Evolutionary conservation across 1,140 invertebrate species (phyloP), one percentile per base, ranked within the genome.

Genomic region (Maniola jurtina): DNA sequence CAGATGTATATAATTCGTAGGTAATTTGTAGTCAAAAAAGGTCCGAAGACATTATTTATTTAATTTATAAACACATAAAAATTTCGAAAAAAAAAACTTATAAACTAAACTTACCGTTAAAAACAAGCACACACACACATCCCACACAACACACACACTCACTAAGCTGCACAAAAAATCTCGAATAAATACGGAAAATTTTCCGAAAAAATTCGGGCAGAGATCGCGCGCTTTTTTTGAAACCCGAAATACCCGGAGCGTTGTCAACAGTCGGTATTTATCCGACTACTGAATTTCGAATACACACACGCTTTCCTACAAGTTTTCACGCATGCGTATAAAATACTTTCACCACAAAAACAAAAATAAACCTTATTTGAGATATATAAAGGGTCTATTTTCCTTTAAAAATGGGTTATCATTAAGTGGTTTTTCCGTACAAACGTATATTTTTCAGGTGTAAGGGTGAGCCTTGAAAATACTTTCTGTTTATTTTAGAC

Each of bases 171-270:
- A 45, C 42, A n/a, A 13, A 45, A 13, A 45, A 45, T 11, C 42
- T 45, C 10, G 11, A 45, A 11, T 45, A 13, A 61, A 61, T 59
- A 56, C 48, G 25, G 47, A 61, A 35, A 42, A 47, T 55, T 35
- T 48, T 45, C 36, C n/a, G 58, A 60, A 66, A 25, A 33, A 38
- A 56, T 38, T 56, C 59, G 64, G 34, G n/a, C 10, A 11, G 25
- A 61, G 25, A 56, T 61, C 65, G 65, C 65, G 65, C 65, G 65
- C 65, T 67, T 67, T 67, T 67, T 33, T 11, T 8, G 14, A 25
- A 34, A 38, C 48, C 52, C 52, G 52, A 50, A 48, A 57, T 57
- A 57, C 45, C 52, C 34, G 52, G 14, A 60, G 59, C 65, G 59
- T 61, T 61, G 15, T 25, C 38, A 61, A 61, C 65, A 65, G 59